phyloP scores from a whole-genome alignment of 2,113 vertebrate genomes.

The Pterophyllum scalare region DNA sequence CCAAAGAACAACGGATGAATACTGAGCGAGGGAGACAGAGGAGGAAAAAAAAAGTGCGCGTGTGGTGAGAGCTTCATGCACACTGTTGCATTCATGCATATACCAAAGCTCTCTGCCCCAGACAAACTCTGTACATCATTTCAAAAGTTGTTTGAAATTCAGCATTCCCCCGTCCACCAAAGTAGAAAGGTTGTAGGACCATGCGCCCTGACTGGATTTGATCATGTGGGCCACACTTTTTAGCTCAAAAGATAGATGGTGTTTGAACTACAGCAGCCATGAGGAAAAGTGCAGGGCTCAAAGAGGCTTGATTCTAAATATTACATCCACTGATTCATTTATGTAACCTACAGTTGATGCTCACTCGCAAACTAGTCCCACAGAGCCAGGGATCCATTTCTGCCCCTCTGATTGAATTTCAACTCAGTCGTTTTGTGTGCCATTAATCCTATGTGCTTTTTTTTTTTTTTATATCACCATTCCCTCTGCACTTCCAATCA shows the following conservation, averaged over 20 bases:
- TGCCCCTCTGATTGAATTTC: constrained; percentile 60
- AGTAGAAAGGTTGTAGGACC: neutral
- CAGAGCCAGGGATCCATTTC: constrained; percentile 41
- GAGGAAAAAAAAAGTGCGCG: neutral
- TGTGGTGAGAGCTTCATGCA: neutral
- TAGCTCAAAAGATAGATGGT: neutral
- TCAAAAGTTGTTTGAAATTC: constrained; percentile 31
- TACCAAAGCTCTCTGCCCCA: constrained; percentile 3
- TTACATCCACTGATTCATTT: constrained; percentile 22
- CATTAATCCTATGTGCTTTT: constrained; percentile 57
- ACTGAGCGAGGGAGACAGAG: neutral
- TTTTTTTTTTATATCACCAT: constrained; percentile 33
- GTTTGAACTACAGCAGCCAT: neutral
- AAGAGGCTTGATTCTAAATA: neutral
- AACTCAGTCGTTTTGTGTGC: constrained; percentile 40
- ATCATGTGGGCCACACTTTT: neutral
- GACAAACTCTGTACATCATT: neutral
- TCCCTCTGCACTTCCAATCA: constrained; percentile 55
- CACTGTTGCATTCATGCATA: constrained; percentile 9
- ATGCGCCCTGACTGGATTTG: neutral
- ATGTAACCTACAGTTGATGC: constrained; percentile 27
- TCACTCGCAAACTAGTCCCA: constrained; percentile 25
- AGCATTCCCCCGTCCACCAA: neutral
- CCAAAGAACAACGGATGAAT: constrained; percentile 15
- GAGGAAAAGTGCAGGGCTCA: neutral